Percentiles rank a stretch among this genome's conserved stretches.
Evolutionary conservation across 2,797 vertebrate species (phyloP).

Genomic region (Apogon talboti): DNA sequence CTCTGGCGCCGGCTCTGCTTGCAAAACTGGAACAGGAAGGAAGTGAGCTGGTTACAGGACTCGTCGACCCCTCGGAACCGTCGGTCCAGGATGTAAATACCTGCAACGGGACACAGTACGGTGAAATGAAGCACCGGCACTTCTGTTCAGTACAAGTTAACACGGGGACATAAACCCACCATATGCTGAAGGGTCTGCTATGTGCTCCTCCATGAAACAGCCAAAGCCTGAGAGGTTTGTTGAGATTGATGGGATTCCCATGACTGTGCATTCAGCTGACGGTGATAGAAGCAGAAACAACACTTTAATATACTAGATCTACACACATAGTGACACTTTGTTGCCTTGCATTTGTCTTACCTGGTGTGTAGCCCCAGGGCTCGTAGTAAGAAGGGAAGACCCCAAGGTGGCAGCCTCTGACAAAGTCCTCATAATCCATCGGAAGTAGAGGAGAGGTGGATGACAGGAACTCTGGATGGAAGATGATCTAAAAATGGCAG

Average conservation of each 20-base stretch:
- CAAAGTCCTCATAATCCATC: slow-evolving; percentile 97
- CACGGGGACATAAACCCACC: slow-evolving; percentile 75
- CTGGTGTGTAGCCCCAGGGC: slow-evolving; percentile 97
- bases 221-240: slow-evolving; percentile 96
- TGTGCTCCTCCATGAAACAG: slow-evolving; percentile 97
- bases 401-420: slow-evolving; percentile 93
- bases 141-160: not conserved
- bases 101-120: slow-evolving; percentile 65
- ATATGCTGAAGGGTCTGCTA: slow-evolving; percentile 93
- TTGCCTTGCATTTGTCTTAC: slow-evolving; percentile 31
- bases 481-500: slow-evolving; percentile 86
- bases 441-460: slow-evolving; percentile 95
- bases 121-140: not conserved
- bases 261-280: slow-evolving; percentile 95
- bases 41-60: slow-evolving; percentile 94
- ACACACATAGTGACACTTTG: not conserved
- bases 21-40: slow-evolving; percentile 95
- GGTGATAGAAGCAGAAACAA: slow-evolving; percentile 27
- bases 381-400: slow-evolving; percentile 97
- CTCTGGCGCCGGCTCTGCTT: slow-evolving; percentile 94
- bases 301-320: not conserved
- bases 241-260: slow-evolving; percentile 95
- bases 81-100: slow-evolving; percentile 95
- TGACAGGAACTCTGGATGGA: slow-evolving; percentile 96
- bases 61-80: slow-evolving; percentile 90